Conservation (phyloP, 2,113 vertebrate genomes). For the Vireo altiloquus region DNA sequence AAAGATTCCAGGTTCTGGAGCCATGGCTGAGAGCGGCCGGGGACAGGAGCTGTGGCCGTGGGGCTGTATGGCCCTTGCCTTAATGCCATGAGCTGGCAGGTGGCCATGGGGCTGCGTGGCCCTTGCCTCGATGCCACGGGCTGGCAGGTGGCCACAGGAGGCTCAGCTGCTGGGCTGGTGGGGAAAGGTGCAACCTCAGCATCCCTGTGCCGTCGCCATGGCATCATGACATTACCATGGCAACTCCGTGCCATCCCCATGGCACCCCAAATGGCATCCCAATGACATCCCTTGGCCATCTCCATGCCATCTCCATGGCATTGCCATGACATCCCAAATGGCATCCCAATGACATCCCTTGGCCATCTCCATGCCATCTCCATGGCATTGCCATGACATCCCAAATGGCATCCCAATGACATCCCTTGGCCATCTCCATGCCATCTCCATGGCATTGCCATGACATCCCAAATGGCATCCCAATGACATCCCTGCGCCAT, state of each 20-base stretch:
- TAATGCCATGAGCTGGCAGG: too few relatives aligned
- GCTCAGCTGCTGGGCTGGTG: neutral
- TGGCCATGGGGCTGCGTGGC: too few relatives aligned
- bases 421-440: too few relatives aligned
- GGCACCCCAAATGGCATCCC: neutral
- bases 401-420: too few relatives aligned
- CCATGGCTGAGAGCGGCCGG: neutral
- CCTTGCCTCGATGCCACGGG: too few relatives aligned
- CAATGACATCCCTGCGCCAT: fast-evolving
- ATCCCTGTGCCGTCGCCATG: neutral
- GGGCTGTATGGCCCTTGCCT: neutral
- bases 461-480: neutral
- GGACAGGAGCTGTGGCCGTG: neutral
- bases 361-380: neutral
- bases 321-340: neutral
- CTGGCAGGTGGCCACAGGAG: neutral
- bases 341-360: too few relatives aligned
- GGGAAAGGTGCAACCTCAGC: neutral
- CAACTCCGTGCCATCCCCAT: neutral
- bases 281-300: neutral
- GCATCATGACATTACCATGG: too few relatives aligned
- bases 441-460: neutral
- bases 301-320: neutral
- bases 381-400: neutral
- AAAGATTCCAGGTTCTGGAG: neutral